phyloP scores from a whole-genome alignment of 1,140 invertebrate species.

The Brachionus rotundiformis region DNA sequence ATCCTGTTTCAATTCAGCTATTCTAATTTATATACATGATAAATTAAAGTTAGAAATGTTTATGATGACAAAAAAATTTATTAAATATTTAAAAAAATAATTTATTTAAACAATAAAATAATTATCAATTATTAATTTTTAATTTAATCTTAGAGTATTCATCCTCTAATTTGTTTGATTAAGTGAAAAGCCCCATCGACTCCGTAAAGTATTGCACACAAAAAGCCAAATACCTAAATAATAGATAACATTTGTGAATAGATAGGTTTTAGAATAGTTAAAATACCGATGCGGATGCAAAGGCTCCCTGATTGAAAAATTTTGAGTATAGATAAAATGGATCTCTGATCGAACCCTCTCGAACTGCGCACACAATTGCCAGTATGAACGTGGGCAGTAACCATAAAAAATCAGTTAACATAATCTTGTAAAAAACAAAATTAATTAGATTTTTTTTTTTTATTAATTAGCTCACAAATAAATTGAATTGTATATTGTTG shows the following conservation, averaged over 20 bases:
- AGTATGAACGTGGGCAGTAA: slow-evolving; percentile 36
- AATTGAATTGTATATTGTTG: slow-evolving; percentile 31
- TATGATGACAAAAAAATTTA: not conserved
- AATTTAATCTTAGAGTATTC: not conserved
- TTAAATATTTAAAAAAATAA: not conserved
- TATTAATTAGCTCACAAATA: not conserved
- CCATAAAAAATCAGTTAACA: slow-evolving; percentile 13
- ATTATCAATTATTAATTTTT: no score
- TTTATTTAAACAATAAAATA: not conserved
- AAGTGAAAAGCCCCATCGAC: slow-evolving; percentile 19
- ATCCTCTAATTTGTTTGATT: slow-evolving; percentile 16
- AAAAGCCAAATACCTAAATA: slow-evolving; percentile 11
- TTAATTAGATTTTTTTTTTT: not conserved
- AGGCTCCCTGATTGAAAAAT: slow-evolving; percentile 38
- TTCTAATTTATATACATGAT: not conserved
- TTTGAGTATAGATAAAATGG: slow-evolving; percentile 36
- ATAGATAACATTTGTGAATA: not conserved
- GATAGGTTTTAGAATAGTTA: no score
- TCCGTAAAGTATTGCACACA: slow-evolving; percentile 11
- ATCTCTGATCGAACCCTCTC: slow-evolving; percentile 34
- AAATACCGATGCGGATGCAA: slow-evolving; percentile 27
- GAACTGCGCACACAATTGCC: slow-evolving; percentile 19
- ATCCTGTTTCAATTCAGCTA: not conserved
- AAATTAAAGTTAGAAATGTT: not conserved
- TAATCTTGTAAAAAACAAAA: slow-evolving; percentile 5